Evolutionary conservation across 2,888 invertebrate genomes (phyloP).

Genomic region (Artemia sinica): DNA sequence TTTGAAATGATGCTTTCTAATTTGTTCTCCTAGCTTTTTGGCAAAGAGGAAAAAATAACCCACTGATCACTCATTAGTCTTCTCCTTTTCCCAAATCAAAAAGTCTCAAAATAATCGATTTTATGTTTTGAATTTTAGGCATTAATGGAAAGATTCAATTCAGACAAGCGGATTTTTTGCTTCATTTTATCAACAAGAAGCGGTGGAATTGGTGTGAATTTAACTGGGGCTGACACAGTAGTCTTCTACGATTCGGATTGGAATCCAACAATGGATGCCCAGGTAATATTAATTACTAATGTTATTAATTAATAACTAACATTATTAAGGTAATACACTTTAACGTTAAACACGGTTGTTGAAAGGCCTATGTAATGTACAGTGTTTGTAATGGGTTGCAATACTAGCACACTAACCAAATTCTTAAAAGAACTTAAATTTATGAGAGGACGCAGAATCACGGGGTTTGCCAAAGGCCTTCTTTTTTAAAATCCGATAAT

Average conservation of each 20-base stretch:
- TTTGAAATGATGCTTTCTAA: conserved; percentile 10
- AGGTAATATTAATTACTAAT: conserved; percentile 31
- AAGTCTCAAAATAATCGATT: no score
- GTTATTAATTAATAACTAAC: neutral
- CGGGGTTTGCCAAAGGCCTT: no score
- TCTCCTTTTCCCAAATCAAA: no score
- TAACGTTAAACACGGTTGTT: neutral
- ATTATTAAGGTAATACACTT: neutral
- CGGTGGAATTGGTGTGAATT: conserved; percentile 92
- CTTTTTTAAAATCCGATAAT: no score
- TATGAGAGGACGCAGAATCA: no score
- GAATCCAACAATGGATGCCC: conserved; percentile 99
- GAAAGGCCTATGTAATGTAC: no score
- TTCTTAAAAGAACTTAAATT: no score
- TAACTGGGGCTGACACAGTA: conserved; percentile 96
- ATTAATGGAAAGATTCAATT: conserved; percentile 93
- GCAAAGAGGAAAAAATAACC: neutral
- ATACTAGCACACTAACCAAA: no score
- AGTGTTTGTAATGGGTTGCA: no score
- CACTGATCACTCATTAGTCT: neutral
- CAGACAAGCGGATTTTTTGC: conserved; percentile 80
- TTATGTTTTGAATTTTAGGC: conserved; percentile 35
- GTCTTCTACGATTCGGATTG: conserved; percentile 99
- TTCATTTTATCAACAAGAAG: conserved; percentile 95
- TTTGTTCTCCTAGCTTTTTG: neutral